Evolutionary conservation across 2,888 invertebrate genomes (phyloP).

Genomic region (Bombylius discolor): DNA sequence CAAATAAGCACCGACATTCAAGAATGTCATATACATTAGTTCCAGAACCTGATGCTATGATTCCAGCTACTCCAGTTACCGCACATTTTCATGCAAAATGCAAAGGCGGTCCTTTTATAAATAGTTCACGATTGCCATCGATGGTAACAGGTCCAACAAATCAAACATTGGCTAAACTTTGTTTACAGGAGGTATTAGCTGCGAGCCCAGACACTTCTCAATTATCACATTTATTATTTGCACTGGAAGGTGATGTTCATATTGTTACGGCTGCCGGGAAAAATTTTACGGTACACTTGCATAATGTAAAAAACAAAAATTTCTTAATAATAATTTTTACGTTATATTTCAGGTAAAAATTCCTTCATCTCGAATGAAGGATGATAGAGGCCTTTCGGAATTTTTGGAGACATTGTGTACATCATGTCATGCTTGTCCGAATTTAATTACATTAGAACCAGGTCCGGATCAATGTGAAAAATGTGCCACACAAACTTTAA

Average conservation of each 20-base stretch:
- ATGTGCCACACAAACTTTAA: slow-evolving; percentile 20
- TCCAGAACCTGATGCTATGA: slow-evolving; percentile 38
- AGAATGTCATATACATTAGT: slow-evolving; percentile 43
- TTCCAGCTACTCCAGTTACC: slow-evolving; percentile 40
- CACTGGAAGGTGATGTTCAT: slow-evolving; percentile 35
- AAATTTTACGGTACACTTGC: slow-evolving; percentile 30
- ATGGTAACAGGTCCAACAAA: slow-evolving; percentile 40
- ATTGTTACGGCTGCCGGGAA: slow-evolving; percentile 37
- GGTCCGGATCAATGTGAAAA: slow-evolving; percentile 37
- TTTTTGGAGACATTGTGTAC: slow-evolving; percentile 34
- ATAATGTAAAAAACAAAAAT: not conserved
- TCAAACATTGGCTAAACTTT: slow-evolving; percentile 35
- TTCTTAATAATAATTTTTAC: not conserved
- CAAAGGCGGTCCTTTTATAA: slow-evolving; percentile 40
- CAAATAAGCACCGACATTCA: slow-evolving; percentile 43
- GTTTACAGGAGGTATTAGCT: slow-evolving; percentile 34
- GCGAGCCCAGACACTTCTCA: slow-evolving; percentile 36
- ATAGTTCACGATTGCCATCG: slow-evolving; percentile 37
- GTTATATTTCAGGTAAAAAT: slow-evolving; percentile 30
- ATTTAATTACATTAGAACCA: slow-evolving; percentile 33
- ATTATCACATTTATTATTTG: slow-evolving; percentile 30
- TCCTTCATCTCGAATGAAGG: slow-evolving; percentile 32
- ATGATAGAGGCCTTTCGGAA: slow-evolving; percentile 31
- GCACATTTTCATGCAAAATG: slow-evolving; percentile 42
- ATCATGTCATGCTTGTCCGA: slow-evolving; percentile 34